Conservation (phyloP, 2,113 vertebrate species). For the Poeciliopsis retropinna region DNA sequence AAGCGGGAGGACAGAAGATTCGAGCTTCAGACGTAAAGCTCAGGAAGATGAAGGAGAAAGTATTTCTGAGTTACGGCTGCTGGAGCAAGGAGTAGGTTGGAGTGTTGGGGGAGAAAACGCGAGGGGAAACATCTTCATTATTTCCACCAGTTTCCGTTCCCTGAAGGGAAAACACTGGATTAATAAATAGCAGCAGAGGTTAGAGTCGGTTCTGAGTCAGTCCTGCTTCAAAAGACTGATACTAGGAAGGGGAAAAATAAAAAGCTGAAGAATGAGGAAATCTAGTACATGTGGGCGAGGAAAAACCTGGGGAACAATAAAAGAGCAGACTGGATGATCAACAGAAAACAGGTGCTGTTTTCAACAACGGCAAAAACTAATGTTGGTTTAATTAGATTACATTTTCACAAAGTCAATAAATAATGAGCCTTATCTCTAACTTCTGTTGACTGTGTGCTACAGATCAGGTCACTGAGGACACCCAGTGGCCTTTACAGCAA, state of each 20-base stretch:
- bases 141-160: slow-evolving; percentile 34
- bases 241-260: slow-evolving; percentile 3
- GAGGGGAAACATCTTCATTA: slow-evolving; percentile 14
- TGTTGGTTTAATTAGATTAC: background rate
- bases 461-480: no score
- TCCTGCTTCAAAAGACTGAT: slow-evolving; percentile 4
- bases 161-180: slow-evolving; percentile 7
- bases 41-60: slow-evolving; percentile 30
- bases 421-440: no score
- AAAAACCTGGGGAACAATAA: no score
- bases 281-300: no score
- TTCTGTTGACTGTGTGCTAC: no score
- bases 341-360: no score
- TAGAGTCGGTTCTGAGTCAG: slow-evolving; percentile 26
- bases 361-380: background rate
- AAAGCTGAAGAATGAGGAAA: background rate
- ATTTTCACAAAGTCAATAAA: no score
- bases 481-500: no score
- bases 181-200: slow-evolving; percentile 55
- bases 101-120: background rate
- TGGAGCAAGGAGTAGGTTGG: slow-evolving; percentile 26
- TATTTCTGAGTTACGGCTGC: slow-evolving; percentile 49
- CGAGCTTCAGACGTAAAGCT: slow-evolving; percentile 11
- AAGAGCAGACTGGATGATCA: no score
- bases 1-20: no score